phyloP scores from a whole-genome alignment of 2,888 invertebrate species.

The Charanyca ferruginea region DNA sequence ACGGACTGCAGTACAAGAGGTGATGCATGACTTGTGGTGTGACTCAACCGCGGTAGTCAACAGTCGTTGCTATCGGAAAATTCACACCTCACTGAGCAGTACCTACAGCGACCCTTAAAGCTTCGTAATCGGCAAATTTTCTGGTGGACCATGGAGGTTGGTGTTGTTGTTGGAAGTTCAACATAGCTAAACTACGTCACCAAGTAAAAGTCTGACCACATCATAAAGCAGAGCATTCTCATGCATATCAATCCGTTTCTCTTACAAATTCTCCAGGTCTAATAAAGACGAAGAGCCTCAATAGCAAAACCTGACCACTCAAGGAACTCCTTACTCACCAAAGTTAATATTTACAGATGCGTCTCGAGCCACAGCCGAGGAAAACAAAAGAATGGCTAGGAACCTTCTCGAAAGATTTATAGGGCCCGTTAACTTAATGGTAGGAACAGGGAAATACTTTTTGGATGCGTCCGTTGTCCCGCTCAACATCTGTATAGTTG shows the following conservation, averaged over 20 bases:
- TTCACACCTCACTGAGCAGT: no score
- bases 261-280: constrained; percentile 8
- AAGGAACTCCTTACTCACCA: constrained; percentile 48
- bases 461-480: constrained; percentile 57
- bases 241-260: constrained; percentile 1
- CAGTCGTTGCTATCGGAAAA: no score
- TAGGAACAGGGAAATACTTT: constrained; percentile 85
- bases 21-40: no score
- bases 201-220: no score
- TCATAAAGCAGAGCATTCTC: not conserved
- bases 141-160: no score
- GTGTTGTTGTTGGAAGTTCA: no score
- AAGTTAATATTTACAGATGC: constrained; percentile 61
- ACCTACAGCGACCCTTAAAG: no score
- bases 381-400: constrained; percentile 75
- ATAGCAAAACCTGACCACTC: constrained; percentile 43
- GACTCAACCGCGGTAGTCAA: no score
- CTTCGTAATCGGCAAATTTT: no score
- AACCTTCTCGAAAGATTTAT: constrained; percentile 80
- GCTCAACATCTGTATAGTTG: constrained; percentile 71
- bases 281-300: constrained; percentile 42
- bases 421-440: constrained; percentile 83
- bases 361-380: constrained; percentile 46
- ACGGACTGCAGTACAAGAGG: no score
- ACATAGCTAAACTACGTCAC: no score